Percentiles rank a stretch among this genome's conserved stretches.
These are phyloP conservation scores for Rhopalosiphum nymphaeae DNA, from an alignment of 2,888 invertebrate species.

Conservation along the genomic window DNA sequence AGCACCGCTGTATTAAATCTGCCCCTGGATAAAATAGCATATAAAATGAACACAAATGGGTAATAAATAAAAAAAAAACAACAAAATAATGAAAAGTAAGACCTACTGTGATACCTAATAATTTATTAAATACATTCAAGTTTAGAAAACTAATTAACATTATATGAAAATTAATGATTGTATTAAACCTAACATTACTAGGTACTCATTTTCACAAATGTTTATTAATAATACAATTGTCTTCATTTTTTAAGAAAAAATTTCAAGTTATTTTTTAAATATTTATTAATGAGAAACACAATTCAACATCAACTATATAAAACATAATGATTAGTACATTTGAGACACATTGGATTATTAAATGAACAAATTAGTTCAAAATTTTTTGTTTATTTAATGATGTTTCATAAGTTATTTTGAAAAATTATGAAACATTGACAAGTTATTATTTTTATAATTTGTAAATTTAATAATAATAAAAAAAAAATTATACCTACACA, in stretches of 20 bases:
- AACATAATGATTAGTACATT: neutral
- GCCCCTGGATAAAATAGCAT: neutral
- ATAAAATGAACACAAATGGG: constrained; percentile 62
- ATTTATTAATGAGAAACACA: neutral
- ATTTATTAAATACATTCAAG: constrained; percentile 24
- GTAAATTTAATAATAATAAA: neutral
- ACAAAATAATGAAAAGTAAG: constrained; percentile 7
- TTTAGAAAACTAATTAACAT: neutral
- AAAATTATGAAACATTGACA: neutral
- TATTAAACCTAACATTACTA: neutral
- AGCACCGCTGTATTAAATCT: neutral
- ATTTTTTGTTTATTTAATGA: neutral
- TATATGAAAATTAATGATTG: neutral
- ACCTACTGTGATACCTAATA: constrained; percentile 6
- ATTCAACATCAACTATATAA: neutral
- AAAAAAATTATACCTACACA: neutral
- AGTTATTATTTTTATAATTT: neutral
- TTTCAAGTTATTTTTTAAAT: neutral
- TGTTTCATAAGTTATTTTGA: neutral
- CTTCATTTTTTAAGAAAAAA: neutral
- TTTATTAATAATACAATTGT: neutral
- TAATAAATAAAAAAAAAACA: constrained; percentile 16
- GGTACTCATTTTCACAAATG: neutral
- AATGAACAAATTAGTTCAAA: neutral
- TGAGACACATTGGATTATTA: neutral